Evolutionary conservation across 2,113 vertebrate species (phyloP).

Genomic region (Monopterus albus): DNA sequence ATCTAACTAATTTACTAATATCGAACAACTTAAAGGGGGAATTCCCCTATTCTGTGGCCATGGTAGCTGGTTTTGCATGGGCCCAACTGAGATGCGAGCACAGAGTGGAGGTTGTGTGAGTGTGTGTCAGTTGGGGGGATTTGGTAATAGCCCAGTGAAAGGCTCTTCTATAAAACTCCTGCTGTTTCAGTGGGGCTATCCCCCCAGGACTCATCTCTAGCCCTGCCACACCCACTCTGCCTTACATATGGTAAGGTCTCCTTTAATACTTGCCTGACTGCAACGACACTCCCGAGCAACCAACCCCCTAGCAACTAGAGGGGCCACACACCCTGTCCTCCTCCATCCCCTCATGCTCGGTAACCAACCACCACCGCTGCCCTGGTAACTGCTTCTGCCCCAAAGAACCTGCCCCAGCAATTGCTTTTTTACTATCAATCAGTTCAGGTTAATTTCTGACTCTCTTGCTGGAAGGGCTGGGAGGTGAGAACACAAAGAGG

Average conservation of each 20-base stretch:
- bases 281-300: conserved; percentile 61
- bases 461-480: conserved; percentile 38
- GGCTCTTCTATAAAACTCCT: conserved; percentile 85
- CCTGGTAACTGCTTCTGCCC: conserved; percentile 81
- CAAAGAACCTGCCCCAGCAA: conserved; percentile 77
- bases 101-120: conserved; percentile 41
- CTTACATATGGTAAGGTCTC: conserved; percentile 89
- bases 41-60: conserved; percentile 63
- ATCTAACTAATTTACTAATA: too few relatives aligned
- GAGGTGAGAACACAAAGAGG: conserved; percentile 41
- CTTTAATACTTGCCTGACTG: conserved; percentile 79
- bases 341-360: conserved; percentile 41
- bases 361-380: conserved; percentile 62
- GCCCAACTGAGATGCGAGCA: conserved; percentile 33
- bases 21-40: conserved; percentile 63
- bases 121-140: conserved; percentile 17
- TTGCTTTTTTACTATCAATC: conserved; percentile 80
- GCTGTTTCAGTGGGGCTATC: conserved; percentile 85
- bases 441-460: conserved; percentile 79
- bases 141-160: conserved; percentile 74
- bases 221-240: conserved; percentile 80
- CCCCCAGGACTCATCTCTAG: conserved; percentile 85
- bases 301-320: conserved; percentile 53
- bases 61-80: conserved; percentile 64
- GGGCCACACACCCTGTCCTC: conserved; percentile 14